A percentile compares a stretch with the other conserved stretches of the same genome.
Evolutionary conservation across 2,113 vertebrate species (phyloP).

Genomic region (Chitala chitala): DNA sequence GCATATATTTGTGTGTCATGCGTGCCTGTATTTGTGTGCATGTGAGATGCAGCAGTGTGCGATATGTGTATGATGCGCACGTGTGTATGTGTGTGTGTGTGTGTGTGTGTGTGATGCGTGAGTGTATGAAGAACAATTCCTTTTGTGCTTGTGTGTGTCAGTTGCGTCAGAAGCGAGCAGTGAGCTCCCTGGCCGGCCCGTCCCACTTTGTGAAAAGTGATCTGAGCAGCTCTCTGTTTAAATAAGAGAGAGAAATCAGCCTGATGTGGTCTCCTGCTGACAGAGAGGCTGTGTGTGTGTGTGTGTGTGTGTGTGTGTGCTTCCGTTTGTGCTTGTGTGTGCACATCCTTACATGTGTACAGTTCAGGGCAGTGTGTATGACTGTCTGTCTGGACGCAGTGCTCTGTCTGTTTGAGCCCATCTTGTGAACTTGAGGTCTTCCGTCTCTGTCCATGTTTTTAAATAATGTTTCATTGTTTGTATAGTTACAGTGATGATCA

Average conservation of each 20-base stretch:
- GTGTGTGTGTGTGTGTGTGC: slow-evolving; percentile 1
- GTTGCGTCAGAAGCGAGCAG: slow-evolving; percentile 3
- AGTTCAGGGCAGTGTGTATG: neutral
- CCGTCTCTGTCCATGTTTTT: no score
- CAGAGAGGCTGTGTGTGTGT: neutral
- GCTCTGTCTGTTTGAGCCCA: no score
- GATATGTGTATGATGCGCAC: no score
- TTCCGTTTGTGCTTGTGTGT: neutral
- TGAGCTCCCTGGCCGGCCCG: neutral
- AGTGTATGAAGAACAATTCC: neutral
- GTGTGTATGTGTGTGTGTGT: neutral
- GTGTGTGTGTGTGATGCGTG: neutral
- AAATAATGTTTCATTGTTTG: no score
- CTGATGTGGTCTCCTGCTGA: slow-evolving; percentile 20
- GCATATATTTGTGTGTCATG: no score
- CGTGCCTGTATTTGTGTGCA: no score
- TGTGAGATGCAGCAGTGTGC: no score
- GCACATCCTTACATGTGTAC: neutral
- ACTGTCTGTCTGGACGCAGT: neutral
- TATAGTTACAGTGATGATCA: slow-evolving; percentile 3
- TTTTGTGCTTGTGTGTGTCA: neutral
- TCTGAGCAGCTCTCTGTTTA: slow-evolving; percentile 16
- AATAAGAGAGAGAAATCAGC: slow-evolving; percentile 17
- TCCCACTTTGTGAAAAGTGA: slow-evolving; percentile 15
- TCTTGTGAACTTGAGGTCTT: no score